Evolutionary conservation across 2,113 vertebrate genomes (phyloP).

Genomic region (Rhipidura dahli): DNA sequence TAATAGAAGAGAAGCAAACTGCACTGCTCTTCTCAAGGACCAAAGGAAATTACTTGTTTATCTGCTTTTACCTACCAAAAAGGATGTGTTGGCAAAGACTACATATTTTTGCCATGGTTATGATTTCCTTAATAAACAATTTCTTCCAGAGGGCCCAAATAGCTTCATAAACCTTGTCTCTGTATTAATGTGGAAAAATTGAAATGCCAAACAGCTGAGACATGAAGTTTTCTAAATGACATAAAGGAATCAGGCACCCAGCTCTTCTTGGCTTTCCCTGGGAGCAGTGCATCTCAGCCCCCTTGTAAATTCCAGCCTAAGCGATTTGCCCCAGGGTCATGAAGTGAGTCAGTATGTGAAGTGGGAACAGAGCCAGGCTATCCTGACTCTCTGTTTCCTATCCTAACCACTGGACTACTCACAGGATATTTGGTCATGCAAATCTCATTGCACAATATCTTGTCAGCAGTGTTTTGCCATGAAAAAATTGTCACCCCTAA

Average conservation of each 20-base stretch:
- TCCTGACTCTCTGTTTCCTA: conserved; percentile 45
- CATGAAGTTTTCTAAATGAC: not conserved
- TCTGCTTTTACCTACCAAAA: not conserved
- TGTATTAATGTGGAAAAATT: not conserved
- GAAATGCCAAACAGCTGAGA: not conserved
- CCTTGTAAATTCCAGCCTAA: conserved; percentile 48
- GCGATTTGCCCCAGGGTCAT: conserved; percentile 25
- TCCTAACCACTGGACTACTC: conserved; percentile 47
- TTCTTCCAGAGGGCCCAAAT: not conserved
- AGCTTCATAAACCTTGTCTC: not conserved
- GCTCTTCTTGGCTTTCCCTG: not conserved
- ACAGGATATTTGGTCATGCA: conserved; percentile 61
- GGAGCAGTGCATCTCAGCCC: not conserved
- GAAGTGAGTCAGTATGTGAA: conserved; percentile 37
- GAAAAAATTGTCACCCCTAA: not conserved
- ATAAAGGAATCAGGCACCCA: not conserved
- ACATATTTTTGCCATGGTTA: not conserved
- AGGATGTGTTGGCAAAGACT: not conserved
- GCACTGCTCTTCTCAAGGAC: not conserved
- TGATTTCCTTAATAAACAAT: not conserved
- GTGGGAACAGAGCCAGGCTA: conserved; percentile 38
- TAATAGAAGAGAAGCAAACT: not conserved
- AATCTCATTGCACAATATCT: conserved; percentile 42
- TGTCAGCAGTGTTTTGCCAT: conserved; percentile 29
- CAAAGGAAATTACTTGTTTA: not conserved